Base-by-base conservation (phyloP, 2,797 vertebrate genomes). In the Podargus strigoides region DNA sequence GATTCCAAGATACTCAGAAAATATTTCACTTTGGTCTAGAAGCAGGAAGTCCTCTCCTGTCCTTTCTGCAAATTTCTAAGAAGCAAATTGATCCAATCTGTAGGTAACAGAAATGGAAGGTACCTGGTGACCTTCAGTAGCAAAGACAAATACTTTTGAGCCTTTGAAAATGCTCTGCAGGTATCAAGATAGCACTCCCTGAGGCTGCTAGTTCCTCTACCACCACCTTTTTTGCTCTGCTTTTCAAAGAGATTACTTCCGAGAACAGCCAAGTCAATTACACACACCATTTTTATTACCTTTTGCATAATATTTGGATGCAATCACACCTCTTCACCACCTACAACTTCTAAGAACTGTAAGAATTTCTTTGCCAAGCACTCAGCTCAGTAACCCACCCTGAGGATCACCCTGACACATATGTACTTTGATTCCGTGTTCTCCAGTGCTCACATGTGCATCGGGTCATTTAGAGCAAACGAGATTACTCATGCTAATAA, bases 401-500 rank as follows among this genome's bases (percentile, higher is more conserved):
- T 1, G 3, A 64, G 34, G 23, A 24, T 11, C 82, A 42, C 2
- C 34, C 19, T 16, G 1, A 34, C 69, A 3, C 4, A 5, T 2
- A 7, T n/a, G n/a, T 5, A 3, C 47, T 2, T 55, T 19, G 81
- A 70, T 8, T 76, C 58, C 32, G 74, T 4, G 23, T n/a, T 55
- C 87, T 27, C 36, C 87, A 21, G 69, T 2, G 62, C 56, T 67
- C 55, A 9, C 6, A 0, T 1, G 15, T 6, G 28, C 79, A 36
- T 8, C 16, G 7, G 76, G 60, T 81, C 85, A 17, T 2, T 66
- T 0, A 17, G 24, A 59, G 68, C 69, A 94, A 82, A 79, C 34
- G 18, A 52, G 15, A 88, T 88, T 55, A 95, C 69, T 96, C 86
- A 85, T 2, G 20, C 58, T 69, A 76, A 85, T 91, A 94, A 92